Evolutionary conservation across 2,797 vertebrate genomes (phyloP).

Genomic region (Erpetoichthys calabaricus): DNA sequence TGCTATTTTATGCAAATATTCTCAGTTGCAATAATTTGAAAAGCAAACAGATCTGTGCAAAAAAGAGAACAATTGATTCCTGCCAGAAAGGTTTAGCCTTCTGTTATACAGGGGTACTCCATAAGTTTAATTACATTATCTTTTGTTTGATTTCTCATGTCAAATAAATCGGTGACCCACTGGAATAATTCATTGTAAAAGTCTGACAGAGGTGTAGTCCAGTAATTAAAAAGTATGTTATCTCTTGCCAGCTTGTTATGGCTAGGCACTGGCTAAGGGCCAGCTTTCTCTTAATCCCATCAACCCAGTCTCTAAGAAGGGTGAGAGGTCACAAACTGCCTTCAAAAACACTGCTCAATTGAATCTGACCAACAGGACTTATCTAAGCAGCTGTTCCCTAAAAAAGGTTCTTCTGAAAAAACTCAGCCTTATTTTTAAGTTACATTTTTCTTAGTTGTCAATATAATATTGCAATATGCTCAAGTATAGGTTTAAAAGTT

Average conservation of each 20-base stretch:
- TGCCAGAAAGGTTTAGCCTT: conserved; percentile 14
- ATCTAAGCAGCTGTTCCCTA: conserved; percentile 38
- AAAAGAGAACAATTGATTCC: conserved; percentile 3
- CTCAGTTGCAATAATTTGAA: too few relatives aligned
- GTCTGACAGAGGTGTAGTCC: conserved; percentile 54
- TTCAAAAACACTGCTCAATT: conserved; percentile 44
- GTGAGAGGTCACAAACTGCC: conserved; percentile 70
- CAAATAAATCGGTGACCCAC: conserved; percentile 39
- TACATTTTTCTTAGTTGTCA: too few relatives aligned
- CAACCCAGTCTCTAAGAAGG: conserved; percentile 51
- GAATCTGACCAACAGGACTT: conserved; percentile 44
- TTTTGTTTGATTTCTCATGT: conserved; percentile 48
- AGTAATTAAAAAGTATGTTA: conserved; percentile 76
- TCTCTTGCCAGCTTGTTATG: conserved; percentile 63
- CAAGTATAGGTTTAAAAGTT: too few relatives aligned
- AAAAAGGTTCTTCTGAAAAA: conserved; percentile 23
- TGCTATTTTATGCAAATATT: too few relatives aligned
- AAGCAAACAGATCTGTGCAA: not conserved
- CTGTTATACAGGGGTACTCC: conserved; percentile 24
- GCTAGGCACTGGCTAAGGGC: conserved; percentile 52
- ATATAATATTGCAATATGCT: too few relatives aligned
- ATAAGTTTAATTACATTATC: conserved; percentile 43
- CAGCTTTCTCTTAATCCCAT: conserved; percentile 66
- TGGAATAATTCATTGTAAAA: conserved; percentile 42
- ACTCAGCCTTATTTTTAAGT: not conserved